A percentile compares a stretch with the other conserved stretches of the same genome.
Evolutionary conservation across 1,140 invertebrate genomes (phyloP).

Genomic region (Streblospio benedicti): DNA sequence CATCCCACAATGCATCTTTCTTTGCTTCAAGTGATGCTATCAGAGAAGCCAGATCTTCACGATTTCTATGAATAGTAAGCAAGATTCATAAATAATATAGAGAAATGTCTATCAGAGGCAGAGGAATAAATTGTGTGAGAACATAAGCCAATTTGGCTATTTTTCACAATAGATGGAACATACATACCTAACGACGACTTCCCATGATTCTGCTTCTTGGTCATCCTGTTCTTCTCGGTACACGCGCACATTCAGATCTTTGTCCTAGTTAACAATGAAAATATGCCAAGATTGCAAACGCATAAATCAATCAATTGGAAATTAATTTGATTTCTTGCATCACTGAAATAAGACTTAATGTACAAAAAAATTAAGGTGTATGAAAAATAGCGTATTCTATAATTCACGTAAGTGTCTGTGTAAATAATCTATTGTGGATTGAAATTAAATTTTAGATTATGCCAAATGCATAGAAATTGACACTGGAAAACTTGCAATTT

Average conservation of each 20-base stretch:
- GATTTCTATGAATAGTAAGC: conserved; percentile 36
- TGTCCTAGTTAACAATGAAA: conserved; percentile 55
- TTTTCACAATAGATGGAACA: no score
- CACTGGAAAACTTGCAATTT: no score
- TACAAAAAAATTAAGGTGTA: no score
- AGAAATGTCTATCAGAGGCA: no score
- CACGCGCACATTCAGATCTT: conserved; percentile 76
- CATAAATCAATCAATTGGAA: not conserved
- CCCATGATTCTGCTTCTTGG: conserved; percentile 68
- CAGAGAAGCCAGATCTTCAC: conserved; percentile 64
- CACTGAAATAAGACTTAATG: no score
- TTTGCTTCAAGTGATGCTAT: conserved; percentile 56
- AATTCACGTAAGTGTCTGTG: no score
- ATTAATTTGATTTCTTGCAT: no score
- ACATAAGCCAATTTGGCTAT: conserved; percentile 6
- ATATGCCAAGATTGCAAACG: not conserved
- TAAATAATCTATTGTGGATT: no score
- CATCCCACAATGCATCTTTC: not conserved
- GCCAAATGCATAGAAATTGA: no score
- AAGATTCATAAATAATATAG: no score
- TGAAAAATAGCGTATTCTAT: no score
- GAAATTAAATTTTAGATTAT: no score
- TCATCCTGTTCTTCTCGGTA: conserved; percentile 92
- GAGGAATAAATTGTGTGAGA: not conserved
- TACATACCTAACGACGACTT: conserved; percentile 74